phyloP scores from a whole-genome alignment of 2,113 vertebrate species.

The Thunnus thynnus region DNA sequence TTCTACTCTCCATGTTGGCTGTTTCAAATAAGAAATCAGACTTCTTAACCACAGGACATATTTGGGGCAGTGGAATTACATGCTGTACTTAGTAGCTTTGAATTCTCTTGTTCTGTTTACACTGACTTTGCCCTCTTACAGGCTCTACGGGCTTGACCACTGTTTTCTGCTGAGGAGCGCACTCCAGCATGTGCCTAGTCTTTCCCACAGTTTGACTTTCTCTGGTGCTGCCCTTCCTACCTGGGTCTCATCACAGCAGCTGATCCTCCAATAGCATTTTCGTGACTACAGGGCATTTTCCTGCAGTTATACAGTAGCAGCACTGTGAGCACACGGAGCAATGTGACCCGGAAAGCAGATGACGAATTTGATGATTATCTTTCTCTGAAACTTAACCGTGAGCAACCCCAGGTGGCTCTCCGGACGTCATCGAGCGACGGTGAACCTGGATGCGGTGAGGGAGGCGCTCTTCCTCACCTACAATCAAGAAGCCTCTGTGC shows the following conservation, averaged over 20 bases:
- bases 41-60: constrained; percentile 33
- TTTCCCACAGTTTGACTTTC: not conserved
- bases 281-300: not conserved
- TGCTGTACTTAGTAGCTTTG: constrained; percentile 29
- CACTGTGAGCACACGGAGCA: not conserved
- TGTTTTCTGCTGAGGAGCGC: constrained; percentile 12
- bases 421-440: constrained; percentile 6
- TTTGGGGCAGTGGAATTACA: constrained; percentile 34
- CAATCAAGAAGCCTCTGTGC: too few relatives aligned
- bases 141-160: constrained; percentile 1
- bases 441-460: constrained; percentile 16
- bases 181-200: constrained; percentile 7
- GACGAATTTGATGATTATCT: constrained; percentile 9
- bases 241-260: too few relatives aligned
- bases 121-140: not conserved
- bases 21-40: constrained; percentile 35
- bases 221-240: too few relatives aligned
- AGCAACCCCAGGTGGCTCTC: constrained; percentile 2
- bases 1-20: constrained; percentile 27
- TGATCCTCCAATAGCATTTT: constrained; percentile 5
- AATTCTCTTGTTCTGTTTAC: constrained; percentile 28
- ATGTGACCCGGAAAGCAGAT: not conserved
- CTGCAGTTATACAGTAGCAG: not conserved
- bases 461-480: not conserved
- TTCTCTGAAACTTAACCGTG: too few relatives aligned